Conservation (phyloP, 2,888 invertebrate genomes). For the Meloe dianella region DNA sequence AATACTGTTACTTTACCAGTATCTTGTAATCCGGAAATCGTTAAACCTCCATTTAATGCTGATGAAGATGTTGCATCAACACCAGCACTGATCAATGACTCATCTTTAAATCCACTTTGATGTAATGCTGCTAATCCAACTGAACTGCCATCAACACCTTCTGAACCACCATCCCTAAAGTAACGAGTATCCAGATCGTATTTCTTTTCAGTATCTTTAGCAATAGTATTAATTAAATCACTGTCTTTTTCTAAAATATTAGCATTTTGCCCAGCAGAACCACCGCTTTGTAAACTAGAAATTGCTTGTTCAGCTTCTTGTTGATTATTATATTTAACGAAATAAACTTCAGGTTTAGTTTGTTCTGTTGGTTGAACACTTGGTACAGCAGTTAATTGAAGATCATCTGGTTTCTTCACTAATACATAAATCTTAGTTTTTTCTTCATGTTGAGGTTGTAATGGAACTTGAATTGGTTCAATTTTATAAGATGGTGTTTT, state of each 20-base stretch:
- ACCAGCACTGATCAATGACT: not conserved
- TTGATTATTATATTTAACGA: conserved; percentile 82
- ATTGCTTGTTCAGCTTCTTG: conserved; percentile 47
- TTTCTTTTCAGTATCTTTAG: not conserved
- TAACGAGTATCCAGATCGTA: not conserved
- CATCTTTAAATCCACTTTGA: not conserved
- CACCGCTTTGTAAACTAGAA: conserved; percentile 32
- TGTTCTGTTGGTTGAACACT: conserved; percentile 78
- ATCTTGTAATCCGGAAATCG: not conserved
- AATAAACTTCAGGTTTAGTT: conserved; percentile 87
- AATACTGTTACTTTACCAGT: not conserved
- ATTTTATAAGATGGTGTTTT: conserved; percentile 53
- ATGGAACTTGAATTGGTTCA: conserved; percentile 44
- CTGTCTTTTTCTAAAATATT: not conserved
- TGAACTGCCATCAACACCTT: not conserved
- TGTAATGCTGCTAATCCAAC: not conserved
- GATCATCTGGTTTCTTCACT: conserved; percentile 72
- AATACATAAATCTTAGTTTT: conserved; percentile 56
- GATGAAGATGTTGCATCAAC: not conserved
- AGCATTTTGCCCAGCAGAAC: conserved; percentile 21
- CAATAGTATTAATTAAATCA: not conserved
- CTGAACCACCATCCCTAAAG: not conserved
- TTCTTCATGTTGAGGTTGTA: conserved; percentile 47
- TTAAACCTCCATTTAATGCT: not conserved
- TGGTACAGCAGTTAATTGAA: conserved; percentile 77